Base-by-base conservation (phyloP, 2,113 vertebrate species). In the Crotalus helleri region DNA sequence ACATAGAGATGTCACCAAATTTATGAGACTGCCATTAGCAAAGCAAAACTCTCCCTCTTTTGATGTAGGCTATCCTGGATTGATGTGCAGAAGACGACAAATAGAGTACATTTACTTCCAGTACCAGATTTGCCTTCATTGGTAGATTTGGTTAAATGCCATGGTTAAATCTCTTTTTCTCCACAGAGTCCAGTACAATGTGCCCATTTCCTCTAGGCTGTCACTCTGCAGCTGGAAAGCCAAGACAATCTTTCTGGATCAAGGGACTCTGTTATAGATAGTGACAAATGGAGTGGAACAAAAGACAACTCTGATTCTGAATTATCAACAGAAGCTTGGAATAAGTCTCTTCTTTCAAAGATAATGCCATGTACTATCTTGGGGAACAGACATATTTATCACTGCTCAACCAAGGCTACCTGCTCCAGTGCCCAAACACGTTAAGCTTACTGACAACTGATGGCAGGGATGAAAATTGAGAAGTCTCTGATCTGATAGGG, bases 261-360 rank as follows among this genome's bases (percentile, higher is more conserved):
- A 89, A 57, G 26, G 53, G 54, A 58, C 53, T 74, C n/a, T 89
- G 92, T 54, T 57, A 74, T 64, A 89, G 87, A 74, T 92, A 87
- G 61, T n/a, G 51, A 88, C 59, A 92, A 92, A 87, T 92, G 92
- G 88, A 54, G 64, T 85, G 64, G 87, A 92, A 92, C 64, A 90
- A 61, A 81, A 55, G 26, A 85, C 64, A 92, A 85, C 51, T 74
- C 69, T 39, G 74, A 81, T 46, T 89, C 69, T 92, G 88, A 92
- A 92, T 85, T 85, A 55, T 74, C 57, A 85, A 92, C 33, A 51
- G 26, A 92, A 39, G 26, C 39, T 89, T 89, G 39, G 64, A 81
- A 85, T 58, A 92, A 89, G 87, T 49, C 64, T 92, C 57, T 88
- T 44, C 57, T 92, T 88, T 92, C 21, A 89, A 85, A 92, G 64